phyloP scores from a whole-genome alignment of 2,888 invertebrate species.

The Platypus cylindrus region DNA sequence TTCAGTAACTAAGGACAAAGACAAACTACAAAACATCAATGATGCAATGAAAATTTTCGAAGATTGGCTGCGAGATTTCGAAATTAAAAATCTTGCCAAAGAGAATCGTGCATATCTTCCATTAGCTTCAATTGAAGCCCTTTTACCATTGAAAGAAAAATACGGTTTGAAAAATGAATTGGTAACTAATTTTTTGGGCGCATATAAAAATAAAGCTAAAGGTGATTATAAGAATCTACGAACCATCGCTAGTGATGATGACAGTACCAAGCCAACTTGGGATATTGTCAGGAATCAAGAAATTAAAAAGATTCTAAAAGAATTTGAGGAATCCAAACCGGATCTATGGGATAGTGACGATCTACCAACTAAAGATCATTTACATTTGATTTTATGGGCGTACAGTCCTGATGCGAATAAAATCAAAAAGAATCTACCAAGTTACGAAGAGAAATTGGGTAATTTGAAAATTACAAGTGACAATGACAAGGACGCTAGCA shows the following conservation, averaged over 20 bases:
- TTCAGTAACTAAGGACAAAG: conserved; percentile 60
- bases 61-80: conserved; percentile 61
- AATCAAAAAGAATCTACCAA: conserved; percentile 46
- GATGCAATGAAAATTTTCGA: conserved; percentile 59
- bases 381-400: conserved; percentile 60
- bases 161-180: conserved; percentile 37
- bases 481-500: conserved; percentile 21
- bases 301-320: conserved; percentile 44
- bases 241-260: conserved; percentile 43
- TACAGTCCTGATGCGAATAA: conserved; percentile 60
- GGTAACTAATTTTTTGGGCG: conserved; percentile 44
- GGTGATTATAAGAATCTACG: conserved; percentile 65
- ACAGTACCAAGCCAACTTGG: conserved; percentile 56
- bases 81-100: conserved; percentile 49
- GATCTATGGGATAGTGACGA: conserved; percentile 50
- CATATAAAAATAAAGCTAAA: conserved; percentile 46
- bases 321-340: conserved; percentile 45
- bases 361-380: conserved; percentile 54
- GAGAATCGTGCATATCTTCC: conserved; percentile 59
- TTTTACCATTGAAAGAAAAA: conserved; percentile 41
- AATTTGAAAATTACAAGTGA: conserved; percentile 20
- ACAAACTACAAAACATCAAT: conserved; percentile 60
- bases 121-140: conserved; percentile 44
- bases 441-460: conserved; percentile 36
- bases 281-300: conserved; percentile 58